Conservation (phyloP, 2,113 vertebrate species). For the Scomber scombrus region DNA sequence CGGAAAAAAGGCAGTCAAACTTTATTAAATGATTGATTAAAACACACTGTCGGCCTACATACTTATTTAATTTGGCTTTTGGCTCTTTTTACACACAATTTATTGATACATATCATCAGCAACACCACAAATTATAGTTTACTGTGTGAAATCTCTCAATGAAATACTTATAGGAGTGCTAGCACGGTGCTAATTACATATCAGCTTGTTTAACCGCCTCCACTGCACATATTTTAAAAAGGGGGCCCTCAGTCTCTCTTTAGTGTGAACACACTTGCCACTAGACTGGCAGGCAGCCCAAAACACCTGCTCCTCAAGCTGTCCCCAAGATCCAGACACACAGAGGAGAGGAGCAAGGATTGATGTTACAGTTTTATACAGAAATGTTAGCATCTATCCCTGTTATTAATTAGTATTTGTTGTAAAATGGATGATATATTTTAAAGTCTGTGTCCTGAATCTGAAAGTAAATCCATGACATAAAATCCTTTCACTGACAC, state of each 20-base stretch:
- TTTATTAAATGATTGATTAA: not conserved
- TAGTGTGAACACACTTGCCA: slow-evolving; percentile 13
- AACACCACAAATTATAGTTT: not conserved
- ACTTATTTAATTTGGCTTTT: not conserved
- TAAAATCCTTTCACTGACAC: not conserved
- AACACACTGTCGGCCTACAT: not conserved
- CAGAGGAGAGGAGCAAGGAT: not conserved
- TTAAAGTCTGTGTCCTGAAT: no score
- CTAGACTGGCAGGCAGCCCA: slow-evolving; percentile 55
- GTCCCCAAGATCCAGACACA: slow-evolving; percentile 31
- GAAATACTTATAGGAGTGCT: slow-evolving; percentile 1
- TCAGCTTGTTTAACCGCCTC: slow-evolving; percentile 37
- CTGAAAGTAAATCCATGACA: not conserved
- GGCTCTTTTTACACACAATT: not conserved
- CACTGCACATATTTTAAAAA: slow-evolving; percentile 62
- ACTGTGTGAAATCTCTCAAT: not conserved
- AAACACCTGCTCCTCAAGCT: slow-evolving; percentile 80
- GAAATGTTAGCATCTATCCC: not conserved
- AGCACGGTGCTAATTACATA: slow-evolving; percentile 56
- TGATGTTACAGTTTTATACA: not conserved
- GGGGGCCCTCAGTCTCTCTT: slow-evolving; percentile 5
- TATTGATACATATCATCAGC: not conserved
- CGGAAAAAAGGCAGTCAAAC: not conserved
- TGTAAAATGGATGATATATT: not conserved
- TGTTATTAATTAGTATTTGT: not conserved